phyloP scores from a whole-genome alignment of 2,797 vertebrate species.

The Austrolebias charrua region DNA sequence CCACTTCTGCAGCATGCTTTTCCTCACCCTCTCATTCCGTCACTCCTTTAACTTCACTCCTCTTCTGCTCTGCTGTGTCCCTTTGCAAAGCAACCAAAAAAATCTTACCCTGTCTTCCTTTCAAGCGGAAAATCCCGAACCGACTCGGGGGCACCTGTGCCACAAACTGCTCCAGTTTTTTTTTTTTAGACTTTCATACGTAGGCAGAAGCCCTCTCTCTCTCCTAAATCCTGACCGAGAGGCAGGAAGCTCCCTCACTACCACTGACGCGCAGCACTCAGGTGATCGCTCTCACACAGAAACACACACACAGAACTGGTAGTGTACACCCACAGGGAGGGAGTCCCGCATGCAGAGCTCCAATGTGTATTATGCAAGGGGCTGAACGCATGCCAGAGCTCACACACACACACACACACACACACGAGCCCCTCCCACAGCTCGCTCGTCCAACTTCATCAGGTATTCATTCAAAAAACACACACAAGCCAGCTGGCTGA shows the following conservation, averaged over 20 bases:
- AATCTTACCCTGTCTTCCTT: constrained; percentile 44
- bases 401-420: constrained; percentile 31
- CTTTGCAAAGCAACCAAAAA: constrained; percentile 54
- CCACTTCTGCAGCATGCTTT: constrained; percentile 66
- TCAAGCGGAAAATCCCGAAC: constrained; percentile 62
- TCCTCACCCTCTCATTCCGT: constrained; percentile 51
- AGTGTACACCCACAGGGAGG: constrained; percentile 75
- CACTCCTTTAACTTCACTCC: constrained; percentile 47
- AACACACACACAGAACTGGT: constrained; percentile 40
- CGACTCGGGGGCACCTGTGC: constrained; percentile 50
- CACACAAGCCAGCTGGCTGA: constrained; percentile 79
- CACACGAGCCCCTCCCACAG: constrained; percentile 61
- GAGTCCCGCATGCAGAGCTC: constrained; percentile 80
- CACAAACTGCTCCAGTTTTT: constrained; percentile 57
- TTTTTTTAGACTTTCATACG: constrained; percentile 33
- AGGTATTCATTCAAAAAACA: constrained; percentile 91
- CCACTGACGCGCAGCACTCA: constrained; percentile 65
- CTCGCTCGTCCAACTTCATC: constrained; percentile 86
- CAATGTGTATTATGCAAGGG: constrained; percentile 82
- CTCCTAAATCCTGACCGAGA: constrained; percentile 56
- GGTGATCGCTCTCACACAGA: constrained; percentile 50
- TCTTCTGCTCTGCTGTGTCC: constrained; percentile 40
- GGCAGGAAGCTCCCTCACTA: constrained; percentile 65
- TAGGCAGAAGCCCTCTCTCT: constrained; percentile 29
- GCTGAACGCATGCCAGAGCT: constrained; percentile 79